Conservation (phyloP, 2,888 invertebrate genomes). For the Diachrysia chrysitis region DNA sequence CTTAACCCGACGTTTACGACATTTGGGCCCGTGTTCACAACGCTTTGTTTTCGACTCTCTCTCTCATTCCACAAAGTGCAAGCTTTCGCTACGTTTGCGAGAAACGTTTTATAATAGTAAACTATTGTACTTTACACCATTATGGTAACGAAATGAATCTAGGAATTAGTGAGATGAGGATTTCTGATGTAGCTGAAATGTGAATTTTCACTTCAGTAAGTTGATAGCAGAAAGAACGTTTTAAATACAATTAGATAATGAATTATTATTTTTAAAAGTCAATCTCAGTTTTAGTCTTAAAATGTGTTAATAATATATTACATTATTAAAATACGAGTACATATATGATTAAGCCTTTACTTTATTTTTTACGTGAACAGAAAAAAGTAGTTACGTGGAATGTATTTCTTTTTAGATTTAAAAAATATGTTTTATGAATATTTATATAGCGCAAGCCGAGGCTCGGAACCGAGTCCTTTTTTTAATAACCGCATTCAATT, state of each 20-base stretch:
- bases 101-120: slow-evolving; percentile 75
- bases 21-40: slow-evolving; percentile 71
- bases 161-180: slow-evolving; percentile 52
- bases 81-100: slow-evolving; percentile 78
- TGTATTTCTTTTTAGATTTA: not conserved
- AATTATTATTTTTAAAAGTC: not conserved
- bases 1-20: slow-evolving; percentile 73
- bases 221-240: not conserved
- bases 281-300: too few species aligned
- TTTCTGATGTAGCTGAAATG: slow-evolving; percentile 20
- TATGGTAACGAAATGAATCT: slow-evolving; percentile 60
- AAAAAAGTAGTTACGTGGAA: too few species aligned
- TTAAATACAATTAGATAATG: not conserved
- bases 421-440: too few species aligned
- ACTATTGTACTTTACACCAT: slow-evolving; percentile 70
- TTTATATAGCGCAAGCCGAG: too few species aligned
- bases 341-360: too few species aligned
- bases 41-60: slow-evolving; percentile 74
- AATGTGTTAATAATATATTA: too few species aligned
- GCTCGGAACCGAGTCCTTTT: too few species aligned
- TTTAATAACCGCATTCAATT: too few species aligned
- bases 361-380: too few species aligned
- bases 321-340: too few species aligned
- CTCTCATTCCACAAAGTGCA: slow-evolving; percentile 84
- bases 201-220: slow-evolving; percentile 8